Base-by-base conservation (phyloP, 2,888 invertebrate genomes). In the Ferdinandea cuprea region DNA sequence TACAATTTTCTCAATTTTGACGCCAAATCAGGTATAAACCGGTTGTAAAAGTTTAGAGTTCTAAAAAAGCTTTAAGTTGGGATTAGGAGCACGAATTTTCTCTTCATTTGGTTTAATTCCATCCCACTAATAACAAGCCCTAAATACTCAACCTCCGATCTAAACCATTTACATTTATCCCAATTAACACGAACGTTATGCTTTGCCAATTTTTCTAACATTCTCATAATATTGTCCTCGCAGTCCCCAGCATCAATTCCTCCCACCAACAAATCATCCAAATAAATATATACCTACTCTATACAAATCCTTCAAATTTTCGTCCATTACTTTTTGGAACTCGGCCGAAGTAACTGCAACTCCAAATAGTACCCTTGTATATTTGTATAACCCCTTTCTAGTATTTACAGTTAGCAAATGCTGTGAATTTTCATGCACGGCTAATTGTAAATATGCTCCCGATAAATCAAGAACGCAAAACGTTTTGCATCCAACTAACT, bases 21-120 rank as follows among this genome's bases (percentile, higher is more conserved):
- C n/a, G 84, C 50, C 30, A 74, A 52, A 42, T 61, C 59, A 13
- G 81, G 81, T 42, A 85, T 59, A 59, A 78, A 83, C 25, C 46
- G 37, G 19, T 46, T 48, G 28, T 83, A 83, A 69, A 59, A 81
- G 28, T 81, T 85, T 8, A 81, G 9, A 15, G 81, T 37, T 1
- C 85, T 77, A 46, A 85, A 66, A 69, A 85, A 48, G 68, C 46
- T 42, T 80, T 72, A 11, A 85, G 48, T 17, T 85, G 85, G 77
- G 80, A 8, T 42, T 42, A 11, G 85, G 85, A 19, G 85, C 85
- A 2, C 61, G 42, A 40, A 77, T 50, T 61, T 85, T 85, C 8
- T 66, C 44, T 19, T 37, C 21, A 21, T 59, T 71, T 7, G 85
- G 77, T 50, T 50, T 35, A 11, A 85, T 81, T 52, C 46, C 54